Conservation (phyloP, 2,113 vertebrate species). For the Edolisoma coerulescens region DNA sequence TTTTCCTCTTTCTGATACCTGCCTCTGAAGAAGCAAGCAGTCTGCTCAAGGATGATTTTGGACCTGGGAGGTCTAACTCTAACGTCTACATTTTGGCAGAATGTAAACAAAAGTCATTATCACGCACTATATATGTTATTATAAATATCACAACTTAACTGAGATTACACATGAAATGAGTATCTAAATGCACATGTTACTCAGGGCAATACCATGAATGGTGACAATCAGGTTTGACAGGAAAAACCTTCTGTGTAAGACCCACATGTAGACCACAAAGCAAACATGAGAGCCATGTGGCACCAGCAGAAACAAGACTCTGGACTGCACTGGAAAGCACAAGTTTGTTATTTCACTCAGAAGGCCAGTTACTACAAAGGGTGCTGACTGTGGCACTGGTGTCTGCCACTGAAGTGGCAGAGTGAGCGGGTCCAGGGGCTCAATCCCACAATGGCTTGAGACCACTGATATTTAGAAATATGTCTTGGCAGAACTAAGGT, state of each 20-base stretch:
- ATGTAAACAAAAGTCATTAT: constrained; percentile 54
- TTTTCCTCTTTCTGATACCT: not conserved
- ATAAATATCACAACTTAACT: constrained; percentile 41
- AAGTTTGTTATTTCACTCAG: not conserved
- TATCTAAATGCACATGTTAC: constrained; percentile 18
- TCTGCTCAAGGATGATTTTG: constrained; percentile 22
- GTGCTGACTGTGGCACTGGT: not conserved
- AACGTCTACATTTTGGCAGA: constrained; percentile 61
- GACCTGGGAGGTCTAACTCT: constrained; percentile 37
- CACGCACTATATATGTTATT: not conserved
- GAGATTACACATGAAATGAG: constrained; percentile 17
- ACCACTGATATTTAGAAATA: not conserved
- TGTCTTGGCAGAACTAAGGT: not conserved
- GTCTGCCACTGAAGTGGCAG: not conserved
- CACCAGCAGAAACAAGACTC: not conserved
- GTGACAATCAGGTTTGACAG: not conserved
- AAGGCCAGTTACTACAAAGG: not conserved
- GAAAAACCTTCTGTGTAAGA: not conserved
- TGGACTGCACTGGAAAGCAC: not conserved
- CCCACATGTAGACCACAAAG: not conserved
- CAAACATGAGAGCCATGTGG: not conserved
- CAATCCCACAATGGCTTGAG: not conserved
- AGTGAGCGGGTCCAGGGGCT: not conserved
- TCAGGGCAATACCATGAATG: not conserved
- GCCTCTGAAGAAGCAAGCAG: constrained; percentile 20